Base-by-base conservation (phyloP, 2,888 invertebrate genomes). In the Anodontia alba region DNA sequence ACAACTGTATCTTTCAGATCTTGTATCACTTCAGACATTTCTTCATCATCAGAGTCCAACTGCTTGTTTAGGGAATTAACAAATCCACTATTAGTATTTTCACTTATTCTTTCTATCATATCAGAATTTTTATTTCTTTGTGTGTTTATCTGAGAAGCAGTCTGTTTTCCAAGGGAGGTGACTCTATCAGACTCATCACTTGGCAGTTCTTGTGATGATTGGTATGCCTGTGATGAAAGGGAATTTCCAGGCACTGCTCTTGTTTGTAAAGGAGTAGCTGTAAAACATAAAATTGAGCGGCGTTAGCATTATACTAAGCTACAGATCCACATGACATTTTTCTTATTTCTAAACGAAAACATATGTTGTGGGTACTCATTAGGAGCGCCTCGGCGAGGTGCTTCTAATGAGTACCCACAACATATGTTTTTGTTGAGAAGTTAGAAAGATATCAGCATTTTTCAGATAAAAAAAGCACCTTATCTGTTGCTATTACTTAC, bases 11-110 rank as follows among this genome's bases (percentile, higher is more conserved):
- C 62, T 29, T 62, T 62, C 33, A 29, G 62, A 33, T 26, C 12
- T 20, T 33, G 31, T 31, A 62, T 62, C 31, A 62, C 33, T 62
- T 62, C 62, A n/a, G 62, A 62, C 62, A 62, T 62, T 62, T 62
- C 62, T 33, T 33, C 33, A 33, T 33, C 33, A 1, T 33, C 31
- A 20, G 62, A 31, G 15, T 62, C 62, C 31, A 33, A 33, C 33
- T 62, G 62, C 7, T 17, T 33, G 31, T 62, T 29, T 20, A 3
- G 1, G 7, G 17, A 7, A 33, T 7, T 20, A 29, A 8, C 57
- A 26, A 17, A 3, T 20, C 29, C 29, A 20, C 26, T 2, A 23
- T 7, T 7, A 2, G 3, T 46, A 3, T 46, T 20, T 20, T 46
- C 46, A 1, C 5, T 5, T 8, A 8, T 38, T 7, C 33, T 62